Evolutionary conservation across 2,888 invertebrate genomes (phyloP).

Genomic region (Ctena decussata): DNA sequence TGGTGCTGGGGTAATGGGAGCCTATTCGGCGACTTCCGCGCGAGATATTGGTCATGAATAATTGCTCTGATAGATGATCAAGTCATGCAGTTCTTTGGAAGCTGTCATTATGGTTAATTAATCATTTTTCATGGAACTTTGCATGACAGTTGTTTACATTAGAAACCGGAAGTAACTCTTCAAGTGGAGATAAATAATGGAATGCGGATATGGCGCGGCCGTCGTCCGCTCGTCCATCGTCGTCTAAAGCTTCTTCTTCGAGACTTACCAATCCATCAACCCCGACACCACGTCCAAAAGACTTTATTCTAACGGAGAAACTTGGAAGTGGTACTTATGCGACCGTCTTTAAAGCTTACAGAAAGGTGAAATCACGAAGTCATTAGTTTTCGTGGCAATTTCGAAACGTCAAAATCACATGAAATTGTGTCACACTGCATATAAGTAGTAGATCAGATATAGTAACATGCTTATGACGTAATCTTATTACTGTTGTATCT

Average conservation of each 20-base stretch:
- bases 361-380: slow-evolving; percentile 88
- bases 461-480: too few species aligned
- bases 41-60: too few species aligned
- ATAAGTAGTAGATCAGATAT: too few species aligned
- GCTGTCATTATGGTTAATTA: too few species aligned
- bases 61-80: too few species aligned
- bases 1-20: too few species aligned
- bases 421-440: background rate
- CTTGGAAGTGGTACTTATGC: slow-evolving; percentile 95
- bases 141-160: slow-evolving; percentile 6
- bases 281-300: slow-evolving; percentile 73
- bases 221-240: slow-evolving; percentile 36
- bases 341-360: slow-evolving; percentile 93
- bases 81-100: too few species aligned
- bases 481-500: too few species aligned
- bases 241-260: slow-evolving; percentile 34
- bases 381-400: slow-evolving; percentile 47
- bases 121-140: too few species aligned
- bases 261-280: slow-evolving; percentile 6
- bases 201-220: slow-evolving; percentile 8
- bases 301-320: slow-evolving; percentile 86
- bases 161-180: background rate
- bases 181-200: background rate
- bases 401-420: background rate
- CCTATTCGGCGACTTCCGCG: too few species aligned